Evolutionary conservation across 2,888 invertebrate species (phyloP).

Genomic region (Mythimna pallens): DNA sequence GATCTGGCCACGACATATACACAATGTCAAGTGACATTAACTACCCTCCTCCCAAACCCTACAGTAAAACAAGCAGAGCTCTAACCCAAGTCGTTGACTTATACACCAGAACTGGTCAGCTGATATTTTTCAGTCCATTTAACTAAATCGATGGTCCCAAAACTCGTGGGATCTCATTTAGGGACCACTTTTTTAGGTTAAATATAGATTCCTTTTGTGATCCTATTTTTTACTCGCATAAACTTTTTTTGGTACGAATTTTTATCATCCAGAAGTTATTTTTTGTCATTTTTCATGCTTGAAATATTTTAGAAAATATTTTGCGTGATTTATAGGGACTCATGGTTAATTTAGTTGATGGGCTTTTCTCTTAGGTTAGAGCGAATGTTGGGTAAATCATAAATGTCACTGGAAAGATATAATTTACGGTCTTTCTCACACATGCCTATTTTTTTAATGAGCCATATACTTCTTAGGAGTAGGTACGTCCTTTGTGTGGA

Average conservation of each 20-base stretch:
- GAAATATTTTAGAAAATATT: slow-evolving; percentile 61
- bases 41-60: slow-evolving; percentile 9
- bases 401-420: slow-evolving; percentile 39
- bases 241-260: slow-evolving; percentile 50
- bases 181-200: slow-evolving; percentile 66
- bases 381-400: slow-evolving; percentile 36
- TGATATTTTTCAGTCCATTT: slow-evolving; percentile 84
- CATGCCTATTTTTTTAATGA: slow-evolving; percentile 40
- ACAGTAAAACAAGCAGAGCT: slow-evolving; percentile 34
- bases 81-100: slow-evolving; percentile 63
- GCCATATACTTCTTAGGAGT: slow-evolving; percentile 26
- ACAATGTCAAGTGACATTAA: slow-evolving; percentile 14
- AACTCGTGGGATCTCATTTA: slow-evolving; percentile 70
- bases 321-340: slow-evolving; percentile 56
- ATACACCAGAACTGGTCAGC: slow-evolving; percentile 77
- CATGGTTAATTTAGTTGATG: slow-evolving; percentile 55
- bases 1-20: no score
- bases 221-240: slow-evolving; percentile 55
- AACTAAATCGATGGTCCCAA: slow-evolving; percentile 82
- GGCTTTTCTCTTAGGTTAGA: slow-evolving; percentile 7
- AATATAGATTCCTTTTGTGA: slow-evolving; percentile 67
- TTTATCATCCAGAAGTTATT: slow-evolving; percentile 49
- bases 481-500: not conserved
- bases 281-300: slow-evolving; percentile 53
- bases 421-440: slow-evolving; percentile 26